Base-by-base conservation (phyloP, 2,797 vertebrate genomes). In the Paratrypauchen microcephalus region DNA sequence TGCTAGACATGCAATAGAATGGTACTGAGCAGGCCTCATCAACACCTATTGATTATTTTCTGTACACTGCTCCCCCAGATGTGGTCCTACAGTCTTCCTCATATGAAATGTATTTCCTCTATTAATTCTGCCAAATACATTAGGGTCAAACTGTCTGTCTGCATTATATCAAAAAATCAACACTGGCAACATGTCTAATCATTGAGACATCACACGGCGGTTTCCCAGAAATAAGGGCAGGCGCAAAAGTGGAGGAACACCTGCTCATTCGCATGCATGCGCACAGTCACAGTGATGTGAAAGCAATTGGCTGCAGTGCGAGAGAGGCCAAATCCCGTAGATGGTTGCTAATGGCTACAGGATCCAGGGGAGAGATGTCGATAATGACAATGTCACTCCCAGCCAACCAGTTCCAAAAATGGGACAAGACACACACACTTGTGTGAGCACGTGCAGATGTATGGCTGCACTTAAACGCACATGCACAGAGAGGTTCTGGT, bases 291-390 rank as follows among this genome's bases (percentile, higher is more conserved):
- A 58, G 77, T 69, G 80, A 88, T 88, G 83, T 82, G 86, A 89
- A 75, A 85, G 88, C 87, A 85, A 91, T 92, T 88, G 90, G 87
- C 90, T 85, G 82, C 84, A 82, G 76, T 78, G 76, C 79, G 83
- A 79, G 73, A 80, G 76, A 84, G 83, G 87, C 84, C 85, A 81
- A 69, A 75, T 90, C 88, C 80, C 62, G 54, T 78, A 84, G 87
- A 66, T 69, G 86, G 89, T 92, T 91, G 90, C 91, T 91, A 91
- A 91, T 90, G 88, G 91, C 89, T 90, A 91, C 91, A 88, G 88
- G 80, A 89, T 88, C 88, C 85, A 88, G 36, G 77, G 30, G 77
- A 80, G 77, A 84, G 83, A 89, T 86, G 88, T 90, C 80, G 83
- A 88, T 91, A 91, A 91, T 91, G 88, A 90, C 91, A 88, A 80